These are phyloP conservation scores for Pachyseris speciosa DNA, from an alignment of 64 coral and sea anemone species.

Conservation along the genomic window DNA sequence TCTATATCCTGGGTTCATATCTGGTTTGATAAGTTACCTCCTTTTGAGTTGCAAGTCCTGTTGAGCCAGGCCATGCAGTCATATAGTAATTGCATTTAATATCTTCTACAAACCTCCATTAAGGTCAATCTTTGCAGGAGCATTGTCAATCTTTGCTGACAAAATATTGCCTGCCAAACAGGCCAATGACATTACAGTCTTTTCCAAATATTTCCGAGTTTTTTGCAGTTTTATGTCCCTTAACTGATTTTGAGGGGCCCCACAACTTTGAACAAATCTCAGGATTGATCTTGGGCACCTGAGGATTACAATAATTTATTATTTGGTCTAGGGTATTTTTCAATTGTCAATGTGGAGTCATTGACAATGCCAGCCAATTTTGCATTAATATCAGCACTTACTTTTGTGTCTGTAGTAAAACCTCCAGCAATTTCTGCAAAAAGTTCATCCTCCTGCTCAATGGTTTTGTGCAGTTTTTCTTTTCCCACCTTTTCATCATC, in stretches of 20 bases:
- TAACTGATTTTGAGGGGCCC: background rate
- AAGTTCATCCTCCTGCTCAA: conserved; percentile 3
- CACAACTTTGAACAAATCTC: background rate
- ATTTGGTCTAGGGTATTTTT: conserved; percentile 15
- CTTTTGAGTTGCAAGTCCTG: conserved; percentile 21
- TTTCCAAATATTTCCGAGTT: conserved; percentile 19
- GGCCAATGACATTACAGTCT: background rate
- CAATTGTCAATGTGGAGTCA: background rate
- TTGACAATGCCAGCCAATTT: background rate
- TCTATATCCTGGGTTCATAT: conserved; percentile 20
- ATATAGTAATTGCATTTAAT: conserved; percentile 18
- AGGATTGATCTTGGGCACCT: conserved; percentile 30
- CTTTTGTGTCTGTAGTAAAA: background rate
- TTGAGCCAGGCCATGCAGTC: conserved; percentile 1
- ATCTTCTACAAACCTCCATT: background rate
- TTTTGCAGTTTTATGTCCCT: conserved; percentile 34
- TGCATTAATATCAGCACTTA: conserved; percentile 2
- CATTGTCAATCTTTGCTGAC: background rate
- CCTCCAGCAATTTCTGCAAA: background rate
- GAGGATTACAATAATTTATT: background rate
- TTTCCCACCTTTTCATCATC: background rate
- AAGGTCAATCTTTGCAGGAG: background rate
- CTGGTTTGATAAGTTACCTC: conserved; percentile 6
- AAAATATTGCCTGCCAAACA: background rate
- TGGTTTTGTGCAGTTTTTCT: background rate